phyloP scores from a whole-genome alignment of 2,113 vertebrate genomes.

The Gopherus flavomarginatus region DNA sequence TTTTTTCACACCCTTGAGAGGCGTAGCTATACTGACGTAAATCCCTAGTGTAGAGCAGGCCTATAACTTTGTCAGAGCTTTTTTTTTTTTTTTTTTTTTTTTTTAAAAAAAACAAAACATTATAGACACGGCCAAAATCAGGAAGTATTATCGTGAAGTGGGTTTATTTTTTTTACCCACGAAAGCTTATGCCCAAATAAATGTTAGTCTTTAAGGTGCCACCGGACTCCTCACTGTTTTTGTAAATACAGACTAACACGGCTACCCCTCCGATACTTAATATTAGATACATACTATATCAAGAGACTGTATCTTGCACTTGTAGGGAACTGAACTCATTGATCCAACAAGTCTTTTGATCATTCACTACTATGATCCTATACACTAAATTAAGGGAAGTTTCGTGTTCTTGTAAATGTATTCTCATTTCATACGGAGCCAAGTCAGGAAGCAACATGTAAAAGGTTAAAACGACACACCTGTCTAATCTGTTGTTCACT shows the following conservation, averaged over 20 bases:
- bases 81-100: background rate
- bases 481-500: background rate
- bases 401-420: background rate
- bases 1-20: background rate
- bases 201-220: too few species aligned
- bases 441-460: background rate
- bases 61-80: background rate
- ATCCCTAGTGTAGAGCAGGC: background rate
- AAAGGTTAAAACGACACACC: background rate
- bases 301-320: background rate
- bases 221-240: too few species aligned
- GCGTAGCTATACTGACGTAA: background rate
- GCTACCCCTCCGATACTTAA: too few species aligned
- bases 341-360: background rate
- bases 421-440: background rate
- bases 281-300: background rate
- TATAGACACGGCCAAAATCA: background rate
- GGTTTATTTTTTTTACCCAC: too few species aligned
- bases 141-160: too few species aligned
- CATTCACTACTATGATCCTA: background rate
- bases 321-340: background rate
- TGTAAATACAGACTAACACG: too few species aligned
- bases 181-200: too few species aligned
- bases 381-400: background rate
- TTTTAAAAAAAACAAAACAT: background rate